Conservation (phyloP, 2,888 invertebrate species). For the Eurytoma californica region DNA sequence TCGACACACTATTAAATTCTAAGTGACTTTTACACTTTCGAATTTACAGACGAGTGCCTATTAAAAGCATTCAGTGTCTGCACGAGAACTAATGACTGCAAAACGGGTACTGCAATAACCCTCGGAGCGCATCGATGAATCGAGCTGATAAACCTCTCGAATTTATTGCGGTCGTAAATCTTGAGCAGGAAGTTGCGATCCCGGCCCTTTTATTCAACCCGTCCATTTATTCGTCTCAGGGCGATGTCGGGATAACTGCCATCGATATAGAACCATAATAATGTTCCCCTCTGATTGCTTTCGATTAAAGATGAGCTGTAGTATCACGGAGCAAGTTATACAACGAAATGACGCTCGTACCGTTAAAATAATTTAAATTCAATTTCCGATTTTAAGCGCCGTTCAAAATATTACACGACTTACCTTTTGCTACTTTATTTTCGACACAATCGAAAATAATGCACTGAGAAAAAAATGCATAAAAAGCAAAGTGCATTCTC, state of each 20-base stretch:
- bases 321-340: neutral
- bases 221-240: slow-evolving; percentile 23
- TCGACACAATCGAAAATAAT: too few relatives aligned
- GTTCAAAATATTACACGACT: too few relatives aligned
- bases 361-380: slow-evolving; percentile 11
- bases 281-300: slow-evolving; percentile 26
- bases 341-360: slow-evolving; percentile 12
- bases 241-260: slow-evolving; percentile 35
- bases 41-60: neutral
- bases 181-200: slow-evolving; percentile 36
- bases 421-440: too few relatives aligned
- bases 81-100: slow-evolving; percentile 12
- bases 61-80: neutral
- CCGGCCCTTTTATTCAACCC: slow-evolving; percentile 34
- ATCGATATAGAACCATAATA: slow-evolving; percentile 28
- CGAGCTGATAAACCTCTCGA: slow-evolving; percentile 33
- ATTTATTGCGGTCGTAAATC: slow-evolving; percentile 46
- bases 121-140: slow-evolving; percentile 31
- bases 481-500: too few relatives aligned
- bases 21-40: neutral
- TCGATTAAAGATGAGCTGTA: slow-evolving; percentile 16
- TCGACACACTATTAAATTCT: too few relatives aligned
- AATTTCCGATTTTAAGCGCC: too few relatives aligned
- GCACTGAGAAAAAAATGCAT: too few relatives aligned
- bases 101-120: slow-evolving; percentile 30